Percentiles rank a stretch among this genome's conserved stretches.
phyloP scores from a whole-genome alignment of 2,888 invertebrate species.

The Drosophila histrio region DNA sequence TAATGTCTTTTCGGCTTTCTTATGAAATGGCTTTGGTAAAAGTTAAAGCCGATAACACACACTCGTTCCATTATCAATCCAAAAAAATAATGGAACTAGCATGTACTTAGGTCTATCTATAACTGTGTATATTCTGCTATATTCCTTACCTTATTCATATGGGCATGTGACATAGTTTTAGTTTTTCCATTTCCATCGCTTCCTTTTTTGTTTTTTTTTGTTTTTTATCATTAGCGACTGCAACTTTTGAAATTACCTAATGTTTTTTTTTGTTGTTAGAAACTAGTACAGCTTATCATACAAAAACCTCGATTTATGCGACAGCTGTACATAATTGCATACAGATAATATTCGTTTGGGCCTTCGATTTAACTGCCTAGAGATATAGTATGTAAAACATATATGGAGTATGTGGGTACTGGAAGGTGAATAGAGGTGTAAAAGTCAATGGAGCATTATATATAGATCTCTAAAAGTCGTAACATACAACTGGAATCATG shows the following conservation, averaged over 20 bases:
- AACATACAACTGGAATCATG: no score
- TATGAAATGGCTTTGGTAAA: constrained; percentile 57
- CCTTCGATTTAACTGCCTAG: constrained; percentile 2
- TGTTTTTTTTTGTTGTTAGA: constrained; percentile 17
- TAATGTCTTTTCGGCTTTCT: constrained; percentile 73
- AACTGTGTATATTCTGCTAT: constrained; percentile 11
- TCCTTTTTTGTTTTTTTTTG: not conserved
- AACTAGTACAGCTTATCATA: constrained; percentile 68
- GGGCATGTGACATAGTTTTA: not conserved
- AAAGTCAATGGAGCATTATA: not conserved
- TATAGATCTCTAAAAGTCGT: not conserved
- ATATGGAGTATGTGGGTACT: not conserved
- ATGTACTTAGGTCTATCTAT: constrained; percentile 38
- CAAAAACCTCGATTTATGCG: constrained; percentile 68
- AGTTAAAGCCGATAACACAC: constrained; percentile 55
- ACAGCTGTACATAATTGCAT: constrained; percentile 49
- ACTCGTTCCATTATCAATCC: constrained; percentile 10
- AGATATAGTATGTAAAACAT: no score
- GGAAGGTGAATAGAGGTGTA: not conserved
- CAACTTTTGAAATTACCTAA: constrained; percentile 32
- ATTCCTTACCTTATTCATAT: constrained; percentile 4
- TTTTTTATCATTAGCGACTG: constrained; percentile 51
- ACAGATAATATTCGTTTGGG: constrained; percentile 12
- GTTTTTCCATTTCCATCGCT: not conserved
- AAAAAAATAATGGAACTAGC: constrained; percentile 66